phyloP scores from a whole-genome alignment of 2,797 vertebrate species.

The Phaenicophaeus curvirostris region DNA sequence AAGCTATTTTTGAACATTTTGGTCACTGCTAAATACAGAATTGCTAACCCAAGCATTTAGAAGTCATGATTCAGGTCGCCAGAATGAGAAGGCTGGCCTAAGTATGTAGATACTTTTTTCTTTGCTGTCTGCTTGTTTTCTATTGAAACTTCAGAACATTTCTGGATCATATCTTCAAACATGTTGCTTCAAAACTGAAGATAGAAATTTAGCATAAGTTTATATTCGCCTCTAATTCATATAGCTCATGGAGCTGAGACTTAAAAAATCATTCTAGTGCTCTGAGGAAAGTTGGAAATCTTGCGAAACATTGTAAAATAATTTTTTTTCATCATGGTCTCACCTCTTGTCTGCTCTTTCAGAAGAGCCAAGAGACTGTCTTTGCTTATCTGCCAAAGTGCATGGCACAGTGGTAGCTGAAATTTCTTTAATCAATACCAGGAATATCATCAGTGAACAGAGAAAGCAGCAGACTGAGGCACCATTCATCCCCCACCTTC shows the following conservation, averaged over 20 bases:
- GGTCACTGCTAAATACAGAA: slow-evolving; percentile 57
- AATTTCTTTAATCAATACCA: not conserved
- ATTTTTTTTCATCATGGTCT: not conserved
- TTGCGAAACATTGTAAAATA: not conserved
- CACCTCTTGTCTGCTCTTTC: not conserved
- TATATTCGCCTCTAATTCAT: not conserved
- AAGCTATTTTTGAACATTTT: slow-evolving; percentile 60
- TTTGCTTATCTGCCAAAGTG: not conserved
- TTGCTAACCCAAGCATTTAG: slow-evolving; percentile 52
- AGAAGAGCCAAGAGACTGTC: not conserved
- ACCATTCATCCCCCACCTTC: not conserved
- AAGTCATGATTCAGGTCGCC: slow-evolving; percentile 40
- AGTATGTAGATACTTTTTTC: not conserved
- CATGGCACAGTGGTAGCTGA: not conserved
- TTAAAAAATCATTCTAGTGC: not conserved
- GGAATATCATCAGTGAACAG: not conserved
- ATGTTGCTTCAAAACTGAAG: not conserved
- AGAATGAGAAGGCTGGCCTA: slow-evolving; percentile 1
- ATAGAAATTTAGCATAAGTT: not conserved
- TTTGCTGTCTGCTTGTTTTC: not conserved
- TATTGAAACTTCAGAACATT: not conserved
- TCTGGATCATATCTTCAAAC: not conserved
- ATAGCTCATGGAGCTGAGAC: not conserved
- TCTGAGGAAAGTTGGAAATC: not conserved
- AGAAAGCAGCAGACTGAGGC: not conserved